Evolutionary conservation across 2,888 invertebrate genomes (phyloP).

Genomic region (Lasioglossum villosulum): DNA sequence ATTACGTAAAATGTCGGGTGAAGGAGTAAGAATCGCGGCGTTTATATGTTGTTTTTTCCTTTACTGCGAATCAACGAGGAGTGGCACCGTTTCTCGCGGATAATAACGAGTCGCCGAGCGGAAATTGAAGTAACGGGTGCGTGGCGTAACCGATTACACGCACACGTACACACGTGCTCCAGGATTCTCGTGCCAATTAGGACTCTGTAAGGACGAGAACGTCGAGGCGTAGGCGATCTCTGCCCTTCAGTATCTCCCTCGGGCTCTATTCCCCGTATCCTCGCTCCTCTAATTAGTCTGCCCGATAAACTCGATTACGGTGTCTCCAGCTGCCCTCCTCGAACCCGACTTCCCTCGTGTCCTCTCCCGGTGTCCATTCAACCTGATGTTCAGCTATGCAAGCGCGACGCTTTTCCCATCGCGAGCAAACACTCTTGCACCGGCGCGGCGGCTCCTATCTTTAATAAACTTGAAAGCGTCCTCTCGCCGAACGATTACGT

Average conservation of each 20-base stretch:
- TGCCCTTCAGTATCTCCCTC: slow-evolving; percentile 68
- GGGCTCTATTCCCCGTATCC: slow-evolving; percentile 73
- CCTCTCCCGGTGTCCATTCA: slow-evolving; percentile 41
- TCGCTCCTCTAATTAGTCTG: slow-evolving; percentile 78
- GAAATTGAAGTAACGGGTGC: slow-evolving; percentile 46
- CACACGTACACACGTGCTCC: background rate
- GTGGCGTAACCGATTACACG: slow-evolving; percentile 42
- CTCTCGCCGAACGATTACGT: background rate
- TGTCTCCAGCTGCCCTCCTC: slow-evolving; percentile 50
- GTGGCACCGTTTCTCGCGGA: background rate
- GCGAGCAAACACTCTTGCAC: slow-evolving; percentile 30
- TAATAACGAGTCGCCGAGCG: slow-evolving; percentile 30
- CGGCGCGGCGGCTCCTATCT: background rate
- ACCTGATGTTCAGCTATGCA: slow-evolving; percentile 44
- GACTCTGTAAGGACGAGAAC: slow-evolving; percentile 64
- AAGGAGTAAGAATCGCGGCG: background rate
- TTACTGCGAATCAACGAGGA: background rate
- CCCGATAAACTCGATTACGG: slow-evolving; percentile 78
- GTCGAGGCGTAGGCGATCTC: slow-evolving; percentile 62
- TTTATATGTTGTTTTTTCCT: background rate
- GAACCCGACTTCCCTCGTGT: slow-evolving; percentile 38
- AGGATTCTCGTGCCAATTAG: slow-evolving; percentile 67
- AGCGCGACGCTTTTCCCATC: slow-evolving; percentile 34
- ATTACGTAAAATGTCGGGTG: slow-evolving; percentile 8
- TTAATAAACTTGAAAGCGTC: background rate